Evolutionary conservation across 2,888 invertebrate species (phyloP), one percentile per base, ranked within the genome.

Genomic region (Leucoma salicis): DNA sequence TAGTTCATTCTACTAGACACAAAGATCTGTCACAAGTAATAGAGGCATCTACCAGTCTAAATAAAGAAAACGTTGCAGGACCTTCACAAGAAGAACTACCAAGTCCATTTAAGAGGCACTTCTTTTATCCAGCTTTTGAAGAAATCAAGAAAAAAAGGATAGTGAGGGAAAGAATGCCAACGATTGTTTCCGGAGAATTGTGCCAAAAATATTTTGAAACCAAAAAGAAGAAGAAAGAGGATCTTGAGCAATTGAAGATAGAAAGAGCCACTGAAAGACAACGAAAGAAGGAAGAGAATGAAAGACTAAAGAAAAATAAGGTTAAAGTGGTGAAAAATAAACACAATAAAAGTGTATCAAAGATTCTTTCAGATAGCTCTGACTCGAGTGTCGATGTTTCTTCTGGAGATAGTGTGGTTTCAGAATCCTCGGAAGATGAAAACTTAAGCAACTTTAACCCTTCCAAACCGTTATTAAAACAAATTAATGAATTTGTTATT

Each of bases 1-100:
- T 6, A 4, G 16, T 16, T 16, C 16, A 16, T 16, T 16, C 16
- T 16, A 16, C 16, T 16, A 16, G 16, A 16, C 16, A 16, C 3
- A 3, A 16, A 16, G 16, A 16, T 16, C 16, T 16, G 16, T 6
- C 16, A 16, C 28, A 13, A 39, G 39, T 39, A 44, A 15, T 39
- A 43, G 38, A 34, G 38, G 16, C 42, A 42, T 38, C 42, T 28
- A 38, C 18, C 34, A 38, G 38, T 42, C 34, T 34, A 31, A 37
- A 32, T 32, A 28, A 25, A 15, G 42, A 28, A 13, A 31, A 37
- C 16, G 33, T 42, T 21, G 42, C 42, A 37, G 37, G 42, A n/a
- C 27, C 37, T 21, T 42, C 42, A 42, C 42, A 31, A 14, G 12
- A 27, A 12, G 29, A 29, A 29, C n/a, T 29, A 29, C 29, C 29